Conservation (phyloP, 2,113 vertebrate genomes). For the Rutilus rutilus region DNA sequence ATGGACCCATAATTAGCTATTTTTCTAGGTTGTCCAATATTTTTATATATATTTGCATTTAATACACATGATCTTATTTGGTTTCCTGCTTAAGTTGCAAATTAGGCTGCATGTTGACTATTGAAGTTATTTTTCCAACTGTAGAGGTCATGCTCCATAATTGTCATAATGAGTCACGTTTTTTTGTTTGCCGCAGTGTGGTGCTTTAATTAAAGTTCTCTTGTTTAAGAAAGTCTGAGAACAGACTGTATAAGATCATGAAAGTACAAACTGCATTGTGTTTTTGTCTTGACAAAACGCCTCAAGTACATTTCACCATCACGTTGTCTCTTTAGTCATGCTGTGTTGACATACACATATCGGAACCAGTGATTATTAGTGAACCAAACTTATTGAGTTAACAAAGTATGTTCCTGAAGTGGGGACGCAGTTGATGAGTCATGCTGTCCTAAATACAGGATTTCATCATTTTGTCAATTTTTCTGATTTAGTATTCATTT, state of each 20-base stretch:
- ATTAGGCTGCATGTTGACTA: not conserved
- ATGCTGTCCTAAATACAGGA: not conserved
- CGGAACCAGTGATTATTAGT: not conserved
- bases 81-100: not conserved
- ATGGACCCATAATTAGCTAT: not conserved
- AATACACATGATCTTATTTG: not conserved
- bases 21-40: not conserved
- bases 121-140: conserved; percentile 17
- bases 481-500: not conserved
- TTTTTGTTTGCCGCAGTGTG: not conserved
- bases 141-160: not conserved
- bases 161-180: conserved; percentile 18
- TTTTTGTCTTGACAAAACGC: conserved; percentile 28
- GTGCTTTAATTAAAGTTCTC: conserved; percentile 13
- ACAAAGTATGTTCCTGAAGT: not conserved
- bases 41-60: not conserved
- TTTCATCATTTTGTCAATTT: not conserved
- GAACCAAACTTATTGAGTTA: not conserved
- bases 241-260: not conserved
- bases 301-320: not conserved
- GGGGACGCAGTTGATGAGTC: not conserved
- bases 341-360: conserved; percentile 1
- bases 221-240: conserved; percentile 7
- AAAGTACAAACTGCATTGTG: not conserved
- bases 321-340: not conserved